These are phyloP conservation scores for Pollachius pollachius DNA, from an alignment of 2,113 vertebrate species.

Conservation along the genomic window DNA sequence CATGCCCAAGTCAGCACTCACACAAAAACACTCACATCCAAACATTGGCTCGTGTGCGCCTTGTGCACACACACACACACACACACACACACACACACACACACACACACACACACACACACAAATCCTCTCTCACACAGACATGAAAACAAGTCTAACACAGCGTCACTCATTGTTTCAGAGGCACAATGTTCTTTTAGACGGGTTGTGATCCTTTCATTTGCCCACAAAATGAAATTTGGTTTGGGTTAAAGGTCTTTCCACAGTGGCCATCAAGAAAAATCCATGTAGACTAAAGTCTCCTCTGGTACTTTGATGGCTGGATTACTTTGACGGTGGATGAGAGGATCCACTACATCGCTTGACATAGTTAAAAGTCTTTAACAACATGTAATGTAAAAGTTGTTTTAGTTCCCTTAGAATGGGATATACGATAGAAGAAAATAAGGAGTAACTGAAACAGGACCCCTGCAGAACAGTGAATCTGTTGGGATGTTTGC, in stretches of 20 bases:
- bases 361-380: neutral
- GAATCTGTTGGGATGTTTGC: neutral
- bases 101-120: slow-evolving; percentile 27
- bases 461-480: neutral
- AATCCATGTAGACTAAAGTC: neutral
- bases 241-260: slow-evolving; percentile 26
- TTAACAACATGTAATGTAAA: neutral
- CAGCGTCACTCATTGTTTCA: slow-evolving; percentile 59
- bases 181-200: slow-evolving; percentile 58
- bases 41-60: too few relatives aligned
- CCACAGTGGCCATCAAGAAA: slow-evolving; percentile 18
- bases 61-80: slow-evolving; percentile 20
- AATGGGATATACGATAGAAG: neutral
- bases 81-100: slow-evolving; percentile 20
- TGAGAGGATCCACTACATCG: too few relatives aligned
- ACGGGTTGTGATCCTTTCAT: slow-evolving; percentile 46
- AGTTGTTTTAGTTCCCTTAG: neutral
- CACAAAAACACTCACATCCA: slow-evolving; percentile 8
- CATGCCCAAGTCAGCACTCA: too few relatives aligned
- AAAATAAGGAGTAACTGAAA: neutral
- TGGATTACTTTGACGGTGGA: too few relatives aligned
- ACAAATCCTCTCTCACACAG: slow-evolving; percentile 15
- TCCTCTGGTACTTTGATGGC: slow-evolving; percentile 18
- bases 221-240: slow-evolving; percentile 16
- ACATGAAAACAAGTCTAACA: slow-evolving; percentile 17